Percentiles rank a stretch among this genome's conserved stretches.
Evolutionary conservation across 2,797 vertebrate genomes (phyloP).

Genomic region (Dendrocincla tyrannina): DNA sequence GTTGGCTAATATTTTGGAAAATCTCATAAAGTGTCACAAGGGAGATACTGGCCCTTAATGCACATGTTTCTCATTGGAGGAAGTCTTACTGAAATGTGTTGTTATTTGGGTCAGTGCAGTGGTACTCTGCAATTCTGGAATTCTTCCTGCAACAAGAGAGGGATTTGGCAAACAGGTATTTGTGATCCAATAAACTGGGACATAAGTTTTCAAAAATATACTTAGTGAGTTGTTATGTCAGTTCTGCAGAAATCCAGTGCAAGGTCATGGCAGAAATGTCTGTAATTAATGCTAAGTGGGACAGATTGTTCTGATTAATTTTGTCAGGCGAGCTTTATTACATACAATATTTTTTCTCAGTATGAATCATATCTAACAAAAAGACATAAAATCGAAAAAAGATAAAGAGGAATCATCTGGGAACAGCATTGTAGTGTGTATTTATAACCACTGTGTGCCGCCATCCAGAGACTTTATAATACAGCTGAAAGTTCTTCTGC

Average conservation of each 20-base stretch:
- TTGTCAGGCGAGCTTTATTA: background rate
- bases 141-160: background rate
- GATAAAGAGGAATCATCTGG: background rate
- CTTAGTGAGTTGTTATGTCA: background rate
- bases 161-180: background rate
- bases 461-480: background rate
- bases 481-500: background rate
- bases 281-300: background rate
- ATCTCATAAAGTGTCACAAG: background rate
- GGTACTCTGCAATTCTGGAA: background rate
- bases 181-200: background rate
- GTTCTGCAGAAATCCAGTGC: background rate
- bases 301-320: constrained; percentile 23
- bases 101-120: background rate
- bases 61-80: background rate
- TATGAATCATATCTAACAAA: background rate
- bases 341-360: background rate
- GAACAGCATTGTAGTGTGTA: background rate
- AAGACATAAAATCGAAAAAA: background rate
- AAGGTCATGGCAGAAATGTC: background rate
- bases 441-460: background rate
- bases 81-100: background rate
- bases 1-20: background rate
- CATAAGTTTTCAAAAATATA: background rate
- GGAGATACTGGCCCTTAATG: background rate